A percentile compares a stretch with the other conserved stretches of the same genome.
phyloP scores from a whole-genome alignment of 2,113 vertebrate species.

The Carassius auratus region DNA sequence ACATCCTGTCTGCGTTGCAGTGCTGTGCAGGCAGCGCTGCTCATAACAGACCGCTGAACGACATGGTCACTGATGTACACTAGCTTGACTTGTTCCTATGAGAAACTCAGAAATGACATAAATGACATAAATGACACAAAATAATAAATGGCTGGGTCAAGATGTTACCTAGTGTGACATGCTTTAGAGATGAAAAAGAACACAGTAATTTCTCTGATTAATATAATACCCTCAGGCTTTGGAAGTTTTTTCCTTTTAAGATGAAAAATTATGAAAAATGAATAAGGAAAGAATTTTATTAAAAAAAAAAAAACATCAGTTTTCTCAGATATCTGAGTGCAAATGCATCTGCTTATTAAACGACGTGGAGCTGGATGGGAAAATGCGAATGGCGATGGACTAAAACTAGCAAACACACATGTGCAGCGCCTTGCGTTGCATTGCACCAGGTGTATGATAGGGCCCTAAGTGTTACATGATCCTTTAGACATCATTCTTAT shows the following conservation, averaged over 20 bases:
- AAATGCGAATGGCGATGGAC: too few species aligned
- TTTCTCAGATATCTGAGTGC: too few species aligned
- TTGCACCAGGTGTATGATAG: too few species aligned
- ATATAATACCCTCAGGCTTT: background rate
- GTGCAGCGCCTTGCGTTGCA: too few species aligned
- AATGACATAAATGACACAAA: background rate
- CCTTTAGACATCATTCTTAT: too few species aligned
- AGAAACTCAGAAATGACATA: conserved; percentile 2
- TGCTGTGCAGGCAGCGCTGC: background rate
- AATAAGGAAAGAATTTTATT: too few species aligned
- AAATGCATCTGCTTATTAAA: too few species aligned
- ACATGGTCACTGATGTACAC: conserved; percentile 4
- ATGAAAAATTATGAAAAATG: too few species aligned
- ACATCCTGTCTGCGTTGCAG: conserved; percentile 1
- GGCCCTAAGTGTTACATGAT: too few species aligned
- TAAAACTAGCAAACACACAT: too few species aligned
- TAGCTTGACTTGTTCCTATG: background rate
- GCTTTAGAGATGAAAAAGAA: background rate
- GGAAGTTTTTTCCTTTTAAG: background rate
- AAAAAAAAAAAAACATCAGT: too few species aligned
- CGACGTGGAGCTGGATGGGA: too few species aligned
- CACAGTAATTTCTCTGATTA: background rate
- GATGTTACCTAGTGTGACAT: background rate
- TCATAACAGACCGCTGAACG: conserved; percentile 1
- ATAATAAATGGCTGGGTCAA: conserved; percentile 28